Conservation (phyloP, 2,113 vertebrate genomes). For the Zosterops japonicus region DNA sequence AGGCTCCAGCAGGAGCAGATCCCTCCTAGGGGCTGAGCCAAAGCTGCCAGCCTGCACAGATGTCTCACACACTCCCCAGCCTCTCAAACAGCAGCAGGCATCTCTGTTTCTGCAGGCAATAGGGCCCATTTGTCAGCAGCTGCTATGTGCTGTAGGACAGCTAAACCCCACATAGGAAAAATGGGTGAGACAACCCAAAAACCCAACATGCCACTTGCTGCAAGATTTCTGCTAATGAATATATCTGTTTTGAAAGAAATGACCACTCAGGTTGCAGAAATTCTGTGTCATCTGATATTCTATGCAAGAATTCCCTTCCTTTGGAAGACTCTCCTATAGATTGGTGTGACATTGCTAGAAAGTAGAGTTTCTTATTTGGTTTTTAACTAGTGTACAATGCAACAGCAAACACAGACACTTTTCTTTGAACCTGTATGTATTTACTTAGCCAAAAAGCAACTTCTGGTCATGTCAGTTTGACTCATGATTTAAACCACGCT, state of each 20-base stretch:
- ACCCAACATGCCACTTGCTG: background rate
- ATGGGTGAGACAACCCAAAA: background rate
- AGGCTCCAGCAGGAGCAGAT: background rate
- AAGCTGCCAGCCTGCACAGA: constrained; percentile 2
- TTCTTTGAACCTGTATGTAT: background rate
- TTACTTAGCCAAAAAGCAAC: background rate
- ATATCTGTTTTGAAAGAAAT: background rate
- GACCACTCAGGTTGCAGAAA: background rate
- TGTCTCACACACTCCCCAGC: background rate
- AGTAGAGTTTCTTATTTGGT: background rate
- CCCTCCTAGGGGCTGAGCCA: background rate
- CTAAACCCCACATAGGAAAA: background rate
- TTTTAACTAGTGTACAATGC: background rate
- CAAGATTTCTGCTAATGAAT: background rate
- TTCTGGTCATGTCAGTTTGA: background rate
- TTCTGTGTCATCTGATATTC: background rate
- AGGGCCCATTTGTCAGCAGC: background rate
- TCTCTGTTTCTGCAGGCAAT: background rate
- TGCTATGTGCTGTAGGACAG: background rate
- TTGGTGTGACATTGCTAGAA: background rate
- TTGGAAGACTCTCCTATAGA: background rate
- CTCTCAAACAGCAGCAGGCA: background rate
- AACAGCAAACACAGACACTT: background rate
- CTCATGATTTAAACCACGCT: background rate
- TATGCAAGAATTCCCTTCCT: background rate